These are phyloP conservation scores for Contarinia nasturtii DNA, from an alignment of 1,140 invertebrate genomes.

Conservation along the genomic window DNA sequence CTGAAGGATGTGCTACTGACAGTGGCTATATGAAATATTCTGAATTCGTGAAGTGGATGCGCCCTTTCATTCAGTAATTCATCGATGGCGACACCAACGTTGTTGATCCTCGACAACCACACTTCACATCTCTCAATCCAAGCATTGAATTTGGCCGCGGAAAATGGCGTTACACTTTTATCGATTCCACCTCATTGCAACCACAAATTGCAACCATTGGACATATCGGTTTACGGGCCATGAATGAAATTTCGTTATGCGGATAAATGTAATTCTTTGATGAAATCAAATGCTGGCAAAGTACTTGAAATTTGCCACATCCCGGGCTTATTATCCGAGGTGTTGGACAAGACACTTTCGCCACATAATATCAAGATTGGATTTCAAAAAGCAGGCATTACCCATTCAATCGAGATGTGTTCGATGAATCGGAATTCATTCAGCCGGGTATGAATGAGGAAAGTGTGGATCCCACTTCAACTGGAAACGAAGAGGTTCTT, in stretches of 20 bases:
- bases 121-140: slow-evolving; percentile 15
- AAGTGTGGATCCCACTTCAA: too few species aligned
- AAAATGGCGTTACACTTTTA: slow-evolving; percentile 17
- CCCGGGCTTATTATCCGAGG: too few species aligned
- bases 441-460: too few species aligned
- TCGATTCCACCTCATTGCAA: slow-evolving; percentile 15
- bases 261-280: background rate
- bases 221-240: slow-evolving; percentile 18
- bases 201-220: slow-evolving; percentile 23
- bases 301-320: too few species aligned
- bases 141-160: slow-evolving; percentile 20
- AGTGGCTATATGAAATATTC: background rate
- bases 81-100: slow-evolving; percentile 4
- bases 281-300: background rate
- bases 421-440: too few species aligned
- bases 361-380: too few species aligned
- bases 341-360: too few species aligned
- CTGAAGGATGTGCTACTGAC: background rate
- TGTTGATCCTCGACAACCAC: slow-evolving; percentile 13
- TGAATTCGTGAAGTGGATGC: background rate
- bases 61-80: background rate
- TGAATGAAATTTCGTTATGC: too few species aligned
- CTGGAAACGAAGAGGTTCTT: too few species aligned
- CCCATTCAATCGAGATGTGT: too few species aligned
- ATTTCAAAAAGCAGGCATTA: too few species aligned